These are phyloP conservation scores for Thymelicus acteon DNA, from an alignment of 2,888 invertebrate species.

Conservation along the genomic window DNA sequence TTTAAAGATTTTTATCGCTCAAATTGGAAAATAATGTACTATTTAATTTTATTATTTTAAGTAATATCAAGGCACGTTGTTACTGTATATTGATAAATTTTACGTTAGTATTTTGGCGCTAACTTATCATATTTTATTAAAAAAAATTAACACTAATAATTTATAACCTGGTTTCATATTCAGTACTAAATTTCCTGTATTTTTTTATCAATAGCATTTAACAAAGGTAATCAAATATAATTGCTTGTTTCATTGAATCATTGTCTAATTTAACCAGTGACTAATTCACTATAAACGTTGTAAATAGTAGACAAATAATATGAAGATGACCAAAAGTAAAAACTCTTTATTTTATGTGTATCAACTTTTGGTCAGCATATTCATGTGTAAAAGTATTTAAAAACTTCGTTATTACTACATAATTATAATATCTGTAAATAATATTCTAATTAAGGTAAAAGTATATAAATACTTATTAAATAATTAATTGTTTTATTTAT, in stretches of 20 bases:
- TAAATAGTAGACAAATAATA: slow-evolving; percentile 39
- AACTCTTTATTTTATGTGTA: slow-evolving; percentile 12
- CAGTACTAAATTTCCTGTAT: too few species aligned
- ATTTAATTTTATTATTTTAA: not conserved
- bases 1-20: too few species aligned
- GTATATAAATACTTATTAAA: slow-evolving; percentile 56
- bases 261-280: slow-evolving; percentile 1
- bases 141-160: too few species aligned
- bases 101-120: too few species aligned
- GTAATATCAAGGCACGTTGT: too few species aligned
- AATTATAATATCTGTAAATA: slow-evolving; percentile 71
- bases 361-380: slow-evolving; percentile 31
- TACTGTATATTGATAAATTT: too few species aligned
- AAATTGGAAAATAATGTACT: slow-evolving; percentile 1
- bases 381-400: slow-evolving; percentile 52
- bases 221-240: not conserved
- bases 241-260: not conserved
- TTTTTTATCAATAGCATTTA: too few species aligned
- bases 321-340: slow-evolving; percentile 12
- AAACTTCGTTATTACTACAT: slow-evolving; percentile 45
- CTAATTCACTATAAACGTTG: slow-evolving; percentile 36
- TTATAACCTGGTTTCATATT: too few species aligned
- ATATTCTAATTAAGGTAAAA: slow-evolving; percentile 55
- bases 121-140: too few species aligned
- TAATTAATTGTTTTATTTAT: slow-evolving; percentile 72